Evolutionary conservation across 1,140 invertebrate species (phyloP).

Genomic region (Gonatopus flavifemur): DNA sequence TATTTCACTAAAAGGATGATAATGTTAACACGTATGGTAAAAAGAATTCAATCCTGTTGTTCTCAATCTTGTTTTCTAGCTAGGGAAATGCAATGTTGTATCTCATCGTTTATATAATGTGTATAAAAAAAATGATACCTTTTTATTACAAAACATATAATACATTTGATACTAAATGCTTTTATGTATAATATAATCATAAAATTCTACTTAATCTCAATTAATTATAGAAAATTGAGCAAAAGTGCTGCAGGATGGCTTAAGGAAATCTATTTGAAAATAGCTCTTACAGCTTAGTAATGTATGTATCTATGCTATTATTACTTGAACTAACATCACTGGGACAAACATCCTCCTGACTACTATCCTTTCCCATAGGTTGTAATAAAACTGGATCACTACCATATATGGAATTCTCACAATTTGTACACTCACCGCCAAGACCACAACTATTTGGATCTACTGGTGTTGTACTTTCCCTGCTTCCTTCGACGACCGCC

Average conservation of each 20-base stretch:
- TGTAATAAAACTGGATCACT: constrained; percentile 22
- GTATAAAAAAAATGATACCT: not conserved
- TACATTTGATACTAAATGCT: not conserved
- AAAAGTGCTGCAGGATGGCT: constrained; percentile 10
- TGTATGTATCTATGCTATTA: constrained; percentile 42
- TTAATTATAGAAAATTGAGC: constrained; percentile 20
- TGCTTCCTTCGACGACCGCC: constrained; percentile 50
- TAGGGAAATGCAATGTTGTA: too few relatives aligned
- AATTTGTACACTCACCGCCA: constrained; percentile 49
- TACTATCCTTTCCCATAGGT: constrained; percentile 15
- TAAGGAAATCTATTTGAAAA: not conserved
- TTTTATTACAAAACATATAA: not conserved
- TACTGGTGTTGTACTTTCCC: constrained; percentile 42
- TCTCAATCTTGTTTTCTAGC: too few relatives aligned
- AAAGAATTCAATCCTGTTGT: too few relatives aligned
- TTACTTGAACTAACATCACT: constrained; percentile 31
- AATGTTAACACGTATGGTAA: too few relatives aligned
- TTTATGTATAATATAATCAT: not conserved
- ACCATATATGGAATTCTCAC: constrained; percentile 25
- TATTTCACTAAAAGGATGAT: too few relatives aligned
- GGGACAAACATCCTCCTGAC: constrained; percentile 20
- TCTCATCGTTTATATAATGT: too few relatives aligned
- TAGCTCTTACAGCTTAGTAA: constrained; percentile 39
- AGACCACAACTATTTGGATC: constrained; percentile 49
- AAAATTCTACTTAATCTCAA: not conserved